phyloP scores from a whole-genome alignment of 2,113 vertebrate genomes.

The Pteropus alecto region DNA sequence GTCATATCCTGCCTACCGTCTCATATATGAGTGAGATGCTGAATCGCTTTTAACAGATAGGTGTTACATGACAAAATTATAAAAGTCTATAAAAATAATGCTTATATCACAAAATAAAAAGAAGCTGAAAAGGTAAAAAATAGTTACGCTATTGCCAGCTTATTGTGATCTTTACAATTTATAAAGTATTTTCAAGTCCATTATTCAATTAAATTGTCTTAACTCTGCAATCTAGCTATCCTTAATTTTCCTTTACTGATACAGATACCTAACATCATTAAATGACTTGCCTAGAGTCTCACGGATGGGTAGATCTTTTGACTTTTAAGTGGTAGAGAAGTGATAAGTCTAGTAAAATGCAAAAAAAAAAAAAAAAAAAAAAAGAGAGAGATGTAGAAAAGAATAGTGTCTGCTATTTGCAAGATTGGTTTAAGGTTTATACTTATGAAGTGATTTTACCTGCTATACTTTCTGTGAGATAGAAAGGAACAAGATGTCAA shows the following conservation, averaged over 20 bases:
- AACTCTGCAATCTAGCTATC: neutral
- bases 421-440: neutral
- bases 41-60: slow-evolving; percentile 22
- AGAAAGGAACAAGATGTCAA: neutral
- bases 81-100: slow-evolving; percentile 21
- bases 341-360: neutral
- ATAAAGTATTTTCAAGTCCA: neutral
- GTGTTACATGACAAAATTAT: neutral
- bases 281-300: neutral
- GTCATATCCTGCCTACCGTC: neutral
- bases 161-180: neutral
- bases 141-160: neutral
- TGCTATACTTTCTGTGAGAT: neutral
- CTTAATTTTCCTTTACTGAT: neutral
- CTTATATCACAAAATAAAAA: neutral
- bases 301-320: neutral
- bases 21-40: slow-evolving; percentile 34
- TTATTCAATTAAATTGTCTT: neutral
- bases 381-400: neutral
- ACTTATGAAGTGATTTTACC: neutral
- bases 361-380: neutral
- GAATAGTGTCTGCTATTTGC: neutral
- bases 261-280: neutral
- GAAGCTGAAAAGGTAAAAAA: neutral
- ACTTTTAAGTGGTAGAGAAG: neutral